These are phyloP conservation scores for Habroteleia sp. DNA, from an alignment of 2,888 invertebrate species.

Conservation along the genomic window DNA sequence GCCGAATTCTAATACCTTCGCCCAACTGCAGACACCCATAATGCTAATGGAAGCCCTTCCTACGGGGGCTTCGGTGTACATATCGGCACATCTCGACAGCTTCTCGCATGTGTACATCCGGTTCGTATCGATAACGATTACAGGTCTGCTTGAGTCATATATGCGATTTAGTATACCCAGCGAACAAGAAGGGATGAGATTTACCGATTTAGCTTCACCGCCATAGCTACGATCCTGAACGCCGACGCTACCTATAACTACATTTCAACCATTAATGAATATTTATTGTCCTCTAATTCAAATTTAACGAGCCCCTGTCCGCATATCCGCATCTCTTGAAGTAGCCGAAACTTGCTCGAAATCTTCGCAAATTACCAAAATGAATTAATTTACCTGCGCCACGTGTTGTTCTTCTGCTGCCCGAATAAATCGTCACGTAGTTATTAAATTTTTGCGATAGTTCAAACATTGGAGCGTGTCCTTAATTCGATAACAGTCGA, in stretches of 20 bases:
- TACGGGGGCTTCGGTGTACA: constrained; percentile 47
- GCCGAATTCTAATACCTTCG: constrained; percentile 39
- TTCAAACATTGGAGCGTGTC: background rate
- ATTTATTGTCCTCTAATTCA: constrained; percentile 77
- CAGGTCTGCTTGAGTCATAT: constrained; percentile 65
- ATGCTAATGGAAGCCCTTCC: constrained; percentile 61
- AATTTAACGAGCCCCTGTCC: constrained; percentile 58
- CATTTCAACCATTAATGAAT: constrained; percentile 75
- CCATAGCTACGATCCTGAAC: constrained; percentile 47
- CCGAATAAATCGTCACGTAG: constrained; percentile 11
- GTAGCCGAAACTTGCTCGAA: constrained; percentile 27
- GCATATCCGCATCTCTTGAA: constrained; percentile 25
- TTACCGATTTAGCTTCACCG: constrained; percentile 50
- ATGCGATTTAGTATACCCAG: constrained; percentile 57
- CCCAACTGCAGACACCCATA: constrained; percentile 49
- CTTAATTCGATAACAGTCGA: no score
- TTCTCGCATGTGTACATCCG: constrained; percentile 59
- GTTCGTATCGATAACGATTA: constrained; percentile 72
- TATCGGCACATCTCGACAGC: constrained; percentile 62
- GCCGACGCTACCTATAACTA: constrained; percentile 62
- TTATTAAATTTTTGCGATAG: constrained; percentile 20
- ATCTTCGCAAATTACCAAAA: constrained; percentile 73
- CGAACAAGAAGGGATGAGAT: constrained; percentile 48
- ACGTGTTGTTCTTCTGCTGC: constrained; percentile 57
- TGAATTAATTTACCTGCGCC: constrained; percentile 72